These are phyloP conservation scores for Gobiocypris rarus DNA, from an alignment of 2,113 vertebrate genomes.

Conservation along the genomic window DNA sequence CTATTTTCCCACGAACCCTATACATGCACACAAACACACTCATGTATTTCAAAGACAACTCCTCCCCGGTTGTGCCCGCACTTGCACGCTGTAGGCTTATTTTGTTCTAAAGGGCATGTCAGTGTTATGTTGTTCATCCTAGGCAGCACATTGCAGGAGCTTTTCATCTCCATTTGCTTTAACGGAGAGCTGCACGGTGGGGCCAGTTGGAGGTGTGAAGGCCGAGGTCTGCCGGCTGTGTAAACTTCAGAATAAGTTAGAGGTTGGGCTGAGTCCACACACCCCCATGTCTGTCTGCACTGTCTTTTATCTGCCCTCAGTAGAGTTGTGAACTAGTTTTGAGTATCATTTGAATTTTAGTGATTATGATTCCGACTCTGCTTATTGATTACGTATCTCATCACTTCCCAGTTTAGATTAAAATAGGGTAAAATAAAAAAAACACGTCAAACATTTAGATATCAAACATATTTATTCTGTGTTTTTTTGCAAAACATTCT, in stretches of 20 bases:
- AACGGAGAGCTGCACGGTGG: slow-evolving; percentile 29
- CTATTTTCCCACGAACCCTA: slow-evolving; percentile 7
- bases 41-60: background rate
- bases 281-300: background rate
- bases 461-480: no score
- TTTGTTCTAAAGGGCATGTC: slow-evolving; percentile 27
- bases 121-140: slow-evolving; percentile 23
- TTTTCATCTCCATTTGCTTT: slow-evolving; percentile 49
- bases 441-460: no score
- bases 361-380: no score
- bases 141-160: slow-evolving; percentile 22
- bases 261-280: background rate
- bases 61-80: slow-evolving; percentile 11
- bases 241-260: slow-evolving; percentile 43
- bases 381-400: no score
- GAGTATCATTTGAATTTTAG: no score
- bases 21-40: slow-evolving; percentile 6
- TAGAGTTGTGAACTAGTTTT: background rate
- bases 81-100: slow-evolving; percentile 14
- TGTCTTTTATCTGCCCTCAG: slow-evolving; percentile 17
- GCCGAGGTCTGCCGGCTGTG: slow-evolving; percentile 50
- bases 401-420: no score
- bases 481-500: no score
- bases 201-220: slow-evolving; percentile 39
- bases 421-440: no score